Conservation (phyloP, 2,797 vertebrate species). For the Pelodytes ibericus region DNA sequence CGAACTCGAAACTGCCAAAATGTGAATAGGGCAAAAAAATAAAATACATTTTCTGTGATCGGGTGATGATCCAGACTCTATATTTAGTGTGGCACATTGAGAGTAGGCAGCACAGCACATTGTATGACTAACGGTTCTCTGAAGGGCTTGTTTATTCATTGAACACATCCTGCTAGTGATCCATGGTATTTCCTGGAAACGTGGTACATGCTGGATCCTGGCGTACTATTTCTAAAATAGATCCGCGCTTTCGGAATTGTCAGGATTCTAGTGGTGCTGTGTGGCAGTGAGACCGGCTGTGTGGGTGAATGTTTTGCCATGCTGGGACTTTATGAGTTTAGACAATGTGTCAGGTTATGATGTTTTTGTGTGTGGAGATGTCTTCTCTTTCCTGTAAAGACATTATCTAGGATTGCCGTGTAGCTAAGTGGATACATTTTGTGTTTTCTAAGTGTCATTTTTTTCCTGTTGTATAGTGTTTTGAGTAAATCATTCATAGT, state of each 20-base stretch:
- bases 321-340: background rate
- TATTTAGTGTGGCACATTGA: background rate
- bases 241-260: background rate
- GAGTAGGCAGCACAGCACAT: background rate
- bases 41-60: no score
- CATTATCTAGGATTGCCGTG: background rate
- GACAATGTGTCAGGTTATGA: background rate
- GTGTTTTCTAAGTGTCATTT: no score
- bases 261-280: background rate
- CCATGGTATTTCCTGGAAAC: background rate
- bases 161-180: background rate
- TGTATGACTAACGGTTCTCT: background rate
- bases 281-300: background rate
- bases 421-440: background rate
- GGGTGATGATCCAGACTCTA: no score
- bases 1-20: no score
- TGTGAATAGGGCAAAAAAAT: no score
- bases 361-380: no score
- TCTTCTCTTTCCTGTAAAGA: no score
- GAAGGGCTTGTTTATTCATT: background rate
- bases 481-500: no score
- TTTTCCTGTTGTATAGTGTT: no score
- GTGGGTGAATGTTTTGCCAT: background rate
- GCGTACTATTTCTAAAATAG: background rate
- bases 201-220: background rate